phyloP scores from a whole-genome alignment of 2,797 vertebrate genomes.

The Cossypha heuglini region DNA sequence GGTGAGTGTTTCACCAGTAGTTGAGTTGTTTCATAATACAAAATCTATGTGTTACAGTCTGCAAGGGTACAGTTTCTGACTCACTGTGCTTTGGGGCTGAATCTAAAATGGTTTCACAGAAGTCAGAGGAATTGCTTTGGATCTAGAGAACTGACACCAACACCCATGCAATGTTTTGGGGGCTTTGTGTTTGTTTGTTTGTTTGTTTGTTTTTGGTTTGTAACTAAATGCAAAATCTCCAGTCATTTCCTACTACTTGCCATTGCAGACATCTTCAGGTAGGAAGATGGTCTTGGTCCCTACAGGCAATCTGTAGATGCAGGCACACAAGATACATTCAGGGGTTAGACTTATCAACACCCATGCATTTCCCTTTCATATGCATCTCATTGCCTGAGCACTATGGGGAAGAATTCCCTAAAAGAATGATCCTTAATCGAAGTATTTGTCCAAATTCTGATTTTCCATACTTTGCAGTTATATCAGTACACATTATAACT shows the following conservation, averaged over 20 bases:
- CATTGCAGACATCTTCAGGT: not conserved
- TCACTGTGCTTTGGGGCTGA: not conserved
- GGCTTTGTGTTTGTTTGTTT: too few relatives aligned
- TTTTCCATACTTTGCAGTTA: not conserved
- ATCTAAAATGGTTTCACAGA: not conserved
- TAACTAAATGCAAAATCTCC: not conserved
- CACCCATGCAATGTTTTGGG: not conserved
- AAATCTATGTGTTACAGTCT: not conserved
- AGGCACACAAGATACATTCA: not conserved
- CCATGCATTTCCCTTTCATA: not conserved
- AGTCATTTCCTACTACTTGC: not conserved
- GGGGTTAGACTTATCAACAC: not conserved
- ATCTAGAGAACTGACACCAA: not conserved
- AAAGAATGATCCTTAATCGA: not conserved
- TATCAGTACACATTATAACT: fast-evolving
- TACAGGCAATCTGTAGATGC: not conserved
- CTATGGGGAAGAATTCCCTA: not conserved
- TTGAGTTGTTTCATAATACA: not conserved
- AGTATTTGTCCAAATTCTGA: not conserved
- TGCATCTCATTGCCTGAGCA: not conserved
- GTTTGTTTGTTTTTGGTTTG: not conserved
- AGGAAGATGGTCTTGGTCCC: not conserved
- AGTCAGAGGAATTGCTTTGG: not conserved
- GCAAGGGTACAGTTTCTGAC: not conserved
- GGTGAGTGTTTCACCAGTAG: not conserved